These are phyloP conservation scores for Epistrophella euchroma DNA, from an alignment of 2,888 invertebrate species.

Conservation along the genomic window DNA sequence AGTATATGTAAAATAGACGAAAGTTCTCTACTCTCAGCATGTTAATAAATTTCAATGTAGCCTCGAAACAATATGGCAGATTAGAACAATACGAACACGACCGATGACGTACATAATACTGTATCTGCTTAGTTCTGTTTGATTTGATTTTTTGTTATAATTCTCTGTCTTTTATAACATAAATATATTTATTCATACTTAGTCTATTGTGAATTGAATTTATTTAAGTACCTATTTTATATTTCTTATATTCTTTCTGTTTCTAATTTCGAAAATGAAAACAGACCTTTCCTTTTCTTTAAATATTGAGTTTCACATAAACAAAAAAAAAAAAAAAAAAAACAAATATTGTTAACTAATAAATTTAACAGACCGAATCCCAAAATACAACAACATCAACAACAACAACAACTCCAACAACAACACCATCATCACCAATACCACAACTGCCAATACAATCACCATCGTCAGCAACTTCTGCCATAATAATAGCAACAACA, in stretches of 20 bases:
- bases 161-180: conserved; percentile 42
- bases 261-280: conserved; percentile 35
- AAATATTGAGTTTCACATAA: conserved; percentile 61
- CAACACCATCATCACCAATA: conserved; percentile 74
- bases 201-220: conserved; percentile 76
- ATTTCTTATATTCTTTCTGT: conserved; percentile 49
- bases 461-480: conserved; percentile 57
- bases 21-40: conserved; percentile 60
- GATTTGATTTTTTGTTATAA: conserved; percentile 27
- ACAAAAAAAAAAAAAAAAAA: conserved; percentile 71
- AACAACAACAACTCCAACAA: conserved; percentile 80
- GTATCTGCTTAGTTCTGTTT: conserved; percentile 62
- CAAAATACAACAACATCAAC: conserved; percentile 79
- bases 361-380: conserved; percentile 83
- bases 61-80: conserved; percentile 45
- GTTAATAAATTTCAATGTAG: conserved; percentile 49
- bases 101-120: not conserved
- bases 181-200: conserved; percentile 58
- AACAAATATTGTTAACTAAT: conserved; percentile 80
- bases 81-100: conserved; percentile 29
- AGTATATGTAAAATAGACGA: not conserved
- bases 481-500: conserved; percentile 66
- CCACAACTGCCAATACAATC: conserved; percentile 79
- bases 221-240: conserved; percentile 46
- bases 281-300: conserved; percentile 31